Evolutionary conservation across 2,113 vertebrate species (phyloP).

Genomic region (Silurus asotus): DNA sequence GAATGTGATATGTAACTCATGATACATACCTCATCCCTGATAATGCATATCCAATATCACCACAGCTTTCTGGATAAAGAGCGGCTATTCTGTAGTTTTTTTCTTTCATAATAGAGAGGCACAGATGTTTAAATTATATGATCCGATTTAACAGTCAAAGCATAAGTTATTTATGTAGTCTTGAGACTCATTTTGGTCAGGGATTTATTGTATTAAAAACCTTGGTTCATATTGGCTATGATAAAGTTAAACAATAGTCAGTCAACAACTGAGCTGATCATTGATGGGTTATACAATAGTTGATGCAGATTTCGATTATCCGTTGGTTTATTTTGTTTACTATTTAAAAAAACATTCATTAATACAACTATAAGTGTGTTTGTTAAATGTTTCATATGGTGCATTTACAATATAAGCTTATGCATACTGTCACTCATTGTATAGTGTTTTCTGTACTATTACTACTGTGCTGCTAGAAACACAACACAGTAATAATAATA

Average conservation of each 20-base stretch:
- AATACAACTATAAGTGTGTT: too few relatives aligned
- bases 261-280: not conserved
- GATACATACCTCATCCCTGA: not conserved
- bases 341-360: not conserved
- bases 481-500: too few relatives aligned
- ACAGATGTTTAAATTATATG: not conserved
- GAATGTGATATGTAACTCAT: too few relatives aligned
- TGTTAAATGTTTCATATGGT: too few relatives aligned
- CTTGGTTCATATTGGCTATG: not conserved
- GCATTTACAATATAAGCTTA: not conserved
- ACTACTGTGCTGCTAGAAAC: too few relatives aligned
- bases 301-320: not conserved
- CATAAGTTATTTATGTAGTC: not conserved
- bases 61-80: not conserved
- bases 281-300: not conserved
- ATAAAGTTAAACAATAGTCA: too few relatives aligned
- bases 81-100: not conserved
- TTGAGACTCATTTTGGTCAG: not conserved
- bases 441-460: too few relatives aligned
- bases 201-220: not conserved
- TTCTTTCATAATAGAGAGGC: not conserved
- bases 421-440: not conserved
- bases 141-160: not conserved
- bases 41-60: not conserved
- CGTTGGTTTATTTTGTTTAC: not conserved